Evolutionary conservation across 2,797 vertebrate genomes (phyloP), one percentile per base, ranked within the genome.

Genomic region (Chaetophractus vellerosus): DNA sequence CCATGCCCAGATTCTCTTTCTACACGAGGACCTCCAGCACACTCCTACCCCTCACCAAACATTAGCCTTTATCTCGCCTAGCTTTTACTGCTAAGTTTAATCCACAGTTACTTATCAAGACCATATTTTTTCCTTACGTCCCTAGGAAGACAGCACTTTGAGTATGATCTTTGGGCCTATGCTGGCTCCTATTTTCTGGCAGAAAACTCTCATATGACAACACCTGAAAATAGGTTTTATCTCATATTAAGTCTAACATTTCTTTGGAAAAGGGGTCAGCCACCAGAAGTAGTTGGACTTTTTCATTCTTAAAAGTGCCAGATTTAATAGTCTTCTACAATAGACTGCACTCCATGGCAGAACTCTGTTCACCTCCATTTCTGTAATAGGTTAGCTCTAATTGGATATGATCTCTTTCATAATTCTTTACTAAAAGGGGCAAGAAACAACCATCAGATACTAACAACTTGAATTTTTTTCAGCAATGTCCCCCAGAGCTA

Each of bases 261-360:
- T 59, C 16, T 28, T 91, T 72, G 66, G 16, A 61, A 89, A 80
- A 84, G 80, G 4, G 4, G 6, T 38, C 50, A 9, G 18, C 0
- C 94, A 45, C 48, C 15, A 59, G 55, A 75, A 94, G 12, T 7
- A 12, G n/a, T 74, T 78, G 50, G 50, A 9, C 41, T 69, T 69
- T 92, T 36, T 75, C 21, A 45, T 90, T 90, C 45, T 88, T 84
- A 52, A 75, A 78, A 68, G 7, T 36, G 48, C 45, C 80, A 74
- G 41, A 59, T 86, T 64, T 80, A 55, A 91, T 36, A 75, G 10
- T 6, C 12, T 72, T 94, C 69, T 87, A 59, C 33, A 76, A 76
- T 45, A 36, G 21, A 23, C 33, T 71, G 36, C 9, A 91, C 86
- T 57, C 26, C 23, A 57, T 31, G 38, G n/a, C 8, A 61, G 48